phyloP scores from a whole-genome alignment of 2,797 vertebrate genomes.

The Pseudocheirus occidentalis region DNA sequence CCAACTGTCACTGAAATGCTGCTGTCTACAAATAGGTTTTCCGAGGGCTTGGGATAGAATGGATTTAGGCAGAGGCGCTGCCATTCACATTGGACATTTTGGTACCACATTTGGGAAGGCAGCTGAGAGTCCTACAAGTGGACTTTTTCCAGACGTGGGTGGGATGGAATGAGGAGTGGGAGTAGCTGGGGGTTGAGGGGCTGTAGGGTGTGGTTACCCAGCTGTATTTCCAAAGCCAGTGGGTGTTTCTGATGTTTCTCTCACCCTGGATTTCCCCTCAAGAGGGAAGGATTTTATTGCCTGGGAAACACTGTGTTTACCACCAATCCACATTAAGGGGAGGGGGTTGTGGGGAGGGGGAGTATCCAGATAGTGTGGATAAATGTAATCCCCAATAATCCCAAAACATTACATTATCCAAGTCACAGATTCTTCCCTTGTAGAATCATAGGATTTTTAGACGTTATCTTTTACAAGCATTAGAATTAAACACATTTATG shows the following conservation, averaged over 20 bases:
- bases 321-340: background rate
- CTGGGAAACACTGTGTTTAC: background rate
- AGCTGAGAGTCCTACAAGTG: slow-evolving; percentile 50
- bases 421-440: background rate
- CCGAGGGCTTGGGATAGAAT: slow-evolving; percentile 4
- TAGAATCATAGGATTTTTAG: background rate
- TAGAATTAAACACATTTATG: background rate
- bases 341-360: background rate
- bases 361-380: background rate
- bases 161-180: slow-evolving; percentile 47
- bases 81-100: slow-evolving; percentile 6
- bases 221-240: background rate
- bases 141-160: background rate
- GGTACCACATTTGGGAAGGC: slow-evolving; percentile 14
- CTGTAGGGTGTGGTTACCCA: background rate
- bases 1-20: slow-evolving; percentile 18
- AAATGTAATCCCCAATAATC: background rate
- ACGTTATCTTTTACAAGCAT: background rate
- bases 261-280: background rate
- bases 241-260: background rate
- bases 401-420: background rate
- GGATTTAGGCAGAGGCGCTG: slow-evolving; percentile 50
- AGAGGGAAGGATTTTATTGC: background rate
- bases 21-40: slow-evolving; percentile 57
- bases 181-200: background rate